phyloP scores from a whole-genome alignment of 2,888 invertebrate species.

The Ceratothoa steindachneri region DNA sequence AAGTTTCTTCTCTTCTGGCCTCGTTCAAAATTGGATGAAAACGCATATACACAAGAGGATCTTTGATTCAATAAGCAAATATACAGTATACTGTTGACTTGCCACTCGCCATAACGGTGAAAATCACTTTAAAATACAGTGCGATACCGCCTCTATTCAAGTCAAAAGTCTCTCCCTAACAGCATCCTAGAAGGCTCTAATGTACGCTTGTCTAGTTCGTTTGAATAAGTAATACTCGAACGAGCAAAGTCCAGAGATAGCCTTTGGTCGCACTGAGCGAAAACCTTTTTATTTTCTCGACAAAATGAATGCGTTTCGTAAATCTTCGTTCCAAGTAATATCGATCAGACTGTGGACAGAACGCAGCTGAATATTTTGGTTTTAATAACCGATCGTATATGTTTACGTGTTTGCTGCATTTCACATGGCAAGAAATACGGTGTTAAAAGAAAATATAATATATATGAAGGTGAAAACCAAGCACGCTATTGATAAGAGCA shows the following conservation, averaged over 20 bases:
- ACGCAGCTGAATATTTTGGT: too few relatives aligned
- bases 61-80: slow-evolving; percentile 7
- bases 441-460: too few relatives aligned
- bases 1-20: neutral
- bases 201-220: slow-evolving; percentile 15
- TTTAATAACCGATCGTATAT: too few relatives aligned
- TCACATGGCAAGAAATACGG: too few relatives aligned
- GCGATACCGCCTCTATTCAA: neutral
- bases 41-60: slow-evolving; percentile 2
- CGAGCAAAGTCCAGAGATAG: neutral
- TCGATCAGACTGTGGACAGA: too few relatives aligned
- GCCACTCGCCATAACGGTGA: neutral
- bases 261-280: neutral
- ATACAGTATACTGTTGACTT: slow-evolving; percentile 1
- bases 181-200: neutral
- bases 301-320: neutral
- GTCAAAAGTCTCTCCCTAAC: neutral
- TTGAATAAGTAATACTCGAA: slow-evolving; percentile 1
- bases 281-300: neutral
- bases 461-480: too few relatives aligned
- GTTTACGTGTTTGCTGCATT: too few relatives aligned
- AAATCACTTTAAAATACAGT: neutral
- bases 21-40: neutral
- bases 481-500: too few relatives aligned
- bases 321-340: neutral